Base-by-base conservation (phyloP, 2,888 invertebrate genomes). In the Ophonus ardosiacus region DNA sequence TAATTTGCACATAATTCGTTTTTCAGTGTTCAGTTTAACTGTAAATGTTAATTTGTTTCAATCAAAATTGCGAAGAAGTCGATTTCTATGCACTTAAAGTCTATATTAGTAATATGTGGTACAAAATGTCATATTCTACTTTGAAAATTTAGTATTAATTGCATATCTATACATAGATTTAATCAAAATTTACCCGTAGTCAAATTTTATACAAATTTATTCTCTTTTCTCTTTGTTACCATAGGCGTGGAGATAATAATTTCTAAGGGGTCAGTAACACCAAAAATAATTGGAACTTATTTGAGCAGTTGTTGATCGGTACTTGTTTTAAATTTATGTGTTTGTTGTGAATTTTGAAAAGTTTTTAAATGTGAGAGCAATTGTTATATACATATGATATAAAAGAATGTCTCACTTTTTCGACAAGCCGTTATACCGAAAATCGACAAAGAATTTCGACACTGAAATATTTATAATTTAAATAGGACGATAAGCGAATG, bases 161-260 rank as follows among this genome's bases (percentile, higher is more conserved):
- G n/a, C 21, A 24, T 8, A 24, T 63, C 21, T 74, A 74, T 40
- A 17, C 40, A 24, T 74, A 74, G 71, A 74, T 74, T 65, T 81
- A 81, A 82, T 82, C 82, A 82, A 82, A 82, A 82, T 82, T 82
- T 82, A 82, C 82, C 82, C 82, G 82, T 71, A 82, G 65, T 63
- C 24, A 68, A 68, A 68, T 74, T 74, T 74, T 74, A 74, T 74
- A 74, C 71, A 74, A 15, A 68, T 68, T 68, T 68, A 40, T 74
- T 74, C 17, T 74, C 43, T 40, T 43, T 51, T 51, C 43, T 51
- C 43, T 51, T 13, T 51, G 43, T 51, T 51, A 51, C 63, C 63
- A 63, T 63, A 61, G 61, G 61, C 61, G 61, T 10, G 18, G 61
- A 61, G 21, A 17, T 61, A 61, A 61, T 61, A 18, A 63, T 63